Conservation (phyloP, 2,888 invertebrate genomes). For the Stenurella melanura region DNA sequence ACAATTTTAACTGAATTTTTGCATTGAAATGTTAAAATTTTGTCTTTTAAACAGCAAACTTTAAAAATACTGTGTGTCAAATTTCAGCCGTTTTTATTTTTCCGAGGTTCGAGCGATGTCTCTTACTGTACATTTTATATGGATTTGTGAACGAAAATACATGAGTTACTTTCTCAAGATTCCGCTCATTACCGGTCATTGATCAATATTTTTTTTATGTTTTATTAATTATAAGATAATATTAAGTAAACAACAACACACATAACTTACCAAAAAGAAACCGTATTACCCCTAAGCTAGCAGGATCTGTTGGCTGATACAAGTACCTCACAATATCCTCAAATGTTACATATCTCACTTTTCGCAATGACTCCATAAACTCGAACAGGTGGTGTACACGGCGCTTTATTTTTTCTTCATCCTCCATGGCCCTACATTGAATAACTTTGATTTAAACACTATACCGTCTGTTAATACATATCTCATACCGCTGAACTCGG, state of each 20-base stretch:
- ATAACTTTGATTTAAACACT: conserved; percentile 19
- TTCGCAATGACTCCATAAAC: conserved; percentile 28
- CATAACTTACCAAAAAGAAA: conserved; percentile 85
- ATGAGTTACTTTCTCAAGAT: too few relatives aligned
- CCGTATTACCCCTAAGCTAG: conserved; percentile 85
- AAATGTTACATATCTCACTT: conserved; percentile 64
- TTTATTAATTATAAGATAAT: too few relatives aligned
- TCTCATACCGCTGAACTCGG: background rate
- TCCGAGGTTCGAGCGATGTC: too few relatives aligned
- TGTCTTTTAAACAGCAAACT: too few relatives aligned
- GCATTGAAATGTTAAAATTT: too few relatives aligned
- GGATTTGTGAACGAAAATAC: too few relatives aligned
- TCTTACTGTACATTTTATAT: too few relatives aligned
- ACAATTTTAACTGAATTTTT: too few relatives aligned
- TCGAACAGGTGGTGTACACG: background rate
- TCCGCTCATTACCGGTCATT: too few relatives aligned
- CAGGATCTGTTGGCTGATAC: conserved; percentile 82
- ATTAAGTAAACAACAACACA: background rate
- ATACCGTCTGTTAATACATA: background rate
- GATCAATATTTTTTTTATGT: too few relatives aligned
- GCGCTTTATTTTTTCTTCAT: conserved; percentile 5
- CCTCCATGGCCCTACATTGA: conserved; percentile 9
- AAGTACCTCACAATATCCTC: conserved; percentile 77
- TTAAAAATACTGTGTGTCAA: too few relatives aligned
- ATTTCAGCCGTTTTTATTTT: too few relatives aligned